Base-by-base conservation (phyloP, 2,888 invertebrate species). In the Limulus polyphemus region DNA sequence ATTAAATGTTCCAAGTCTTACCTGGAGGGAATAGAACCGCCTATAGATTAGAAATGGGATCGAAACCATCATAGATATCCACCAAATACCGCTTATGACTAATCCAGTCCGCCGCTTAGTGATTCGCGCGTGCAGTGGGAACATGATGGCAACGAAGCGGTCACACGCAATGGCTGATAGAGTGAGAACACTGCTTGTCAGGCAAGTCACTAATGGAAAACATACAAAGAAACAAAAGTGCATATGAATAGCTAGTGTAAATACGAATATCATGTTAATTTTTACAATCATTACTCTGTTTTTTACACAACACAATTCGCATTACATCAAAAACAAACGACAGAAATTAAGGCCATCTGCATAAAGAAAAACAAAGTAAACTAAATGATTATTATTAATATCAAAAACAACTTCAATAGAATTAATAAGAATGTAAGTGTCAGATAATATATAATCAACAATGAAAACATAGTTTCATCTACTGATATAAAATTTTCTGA, bases 131-230 rank as follows among this genome's bases (percentile, higher is more conserved):
- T 75, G 74, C 70, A 79, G 74, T 51, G 79, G 78, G 65, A 75
- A 79, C 59, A 79, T 75, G 57, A 79, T 77, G 47, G 78, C 79
- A 66, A 78, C 75, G 69, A 79, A 79, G 49, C 79, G 73, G 69
- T 79, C 79, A 63, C 77, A 77, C 7, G 79, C 76, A 49, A 79
- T 79, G 58, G 78, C 74, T 5, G 77, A 76, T 65, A 79, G 68
- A 14, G 79, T 78, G 61, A 79, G 72, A 47, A 78, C 77, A 64
- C 78, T 78, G 56, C 77, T 74, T 11, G 78, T 77, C 59, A 78
- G 69, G 14, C 77, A 73, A 1, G 76, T 71, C 65, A 78, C 79
- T 79, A 75, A 11, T 71, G 73, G 62, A 49, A 57, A 61, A 61
- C 46, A 62, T 0, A 32, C 32, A 32, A 32, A 32, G 7, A 3